phyloP scores from a whole-genome alignment of 2,888 invertebrate species.

The Eupithecia tripunctaria region DNA sequence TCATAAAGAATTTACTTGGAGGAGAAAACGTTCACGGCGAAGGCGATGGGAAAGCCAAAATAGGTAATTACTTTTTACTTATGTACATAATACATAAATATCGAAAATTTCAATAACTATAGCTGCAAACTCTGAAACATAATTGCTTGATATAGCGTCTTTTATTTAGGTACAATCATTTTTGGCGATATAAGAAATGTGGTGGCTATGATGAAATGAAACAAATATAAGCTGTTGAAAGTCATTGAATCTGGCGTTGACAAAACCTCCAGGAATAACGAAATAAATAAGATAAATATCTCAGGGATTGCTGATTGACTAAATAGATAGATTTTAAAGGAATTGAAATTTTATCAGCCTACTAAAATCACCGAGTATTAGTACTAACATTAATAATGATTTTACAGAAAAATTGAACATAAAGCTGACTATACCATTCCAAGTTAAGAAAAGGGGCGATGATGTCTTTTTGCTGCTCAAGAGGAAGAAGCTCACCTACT shows the following conservation, averaged over 20 bases:
- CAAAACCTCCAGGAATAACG: neutral
- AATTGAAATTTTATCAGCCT: neutral
- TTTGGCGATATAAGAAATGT: neutral
- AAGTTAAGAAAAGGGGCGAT: constrained; percentile 45
- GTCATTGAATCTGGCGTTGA: neutral
- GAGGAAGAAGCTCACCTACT: constrained; percentile 42
- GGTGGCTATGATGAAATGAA: neutral
- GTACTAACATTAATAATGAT: constrained; percentile 2
- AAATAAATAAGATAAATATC: neutral
- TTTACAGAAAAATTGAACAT: constrained; percentile 55
- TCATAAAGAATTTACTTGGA: constrained; percentile 48
- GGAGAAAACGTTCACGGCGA: constrained; percentile 48
- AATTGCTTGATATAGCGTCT: neutral
- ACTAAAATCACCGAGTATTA: neutral
- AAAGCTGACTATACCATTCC: constrained; percentile 42
- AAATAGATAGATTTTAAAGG: neutral
- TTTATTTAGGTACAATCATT: too few species aligned
- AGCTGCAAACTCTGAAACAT: neutral
- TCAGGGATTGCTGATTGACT: neutral
- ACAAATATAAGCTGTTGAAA: neutral
- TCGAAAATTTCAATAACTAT: neutral
- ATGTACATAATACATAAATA: neutral
- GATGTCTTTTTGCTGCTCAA: constrained; percentile 48
- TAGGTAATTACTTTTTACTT: constrained; percentile 47
- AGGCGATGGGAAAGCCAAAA: constrained; percentile 55